These are phyloP conservation scores for Drosophila funebris DNA, from an alignment of 1,140 invertebrate genomes.

Conservation along the genomic window DNA sequence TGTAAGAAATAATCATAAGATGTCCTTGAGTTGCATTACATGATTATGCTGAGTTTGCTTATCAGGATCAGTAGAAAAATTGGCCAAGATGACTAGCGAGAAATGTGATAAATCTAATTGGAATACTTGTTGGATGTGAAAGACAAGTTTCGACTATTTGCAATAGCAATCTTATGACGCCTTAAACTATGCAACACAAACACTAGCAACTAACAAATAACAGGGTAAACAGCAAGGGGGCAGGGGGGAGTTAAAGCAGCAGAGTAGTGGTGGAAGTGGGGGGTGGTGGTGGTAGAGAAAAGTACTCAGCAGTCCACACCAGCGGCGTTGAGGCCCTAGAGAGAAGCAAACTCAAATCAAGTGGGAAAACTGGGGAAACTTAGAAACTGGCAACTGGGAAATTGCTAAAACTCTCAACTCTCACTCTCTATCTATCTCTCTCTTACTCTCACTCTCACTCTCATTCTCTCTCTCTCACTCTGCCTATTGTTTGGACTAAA, in stretches of 20 bases:
- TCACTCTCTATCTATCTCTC: background rate
- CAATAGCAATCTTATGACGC: constrained; percentile 4
- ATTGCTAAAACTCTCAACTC: background rate
- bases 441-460: background rate
- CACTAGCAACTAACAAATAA: constrained; percentile 4
- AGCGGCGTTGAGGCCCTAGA: constrained; percentile 44
- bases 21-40: constrained; percentile 14
- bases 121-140: background rate
- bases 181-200: constrained; percentile 18
- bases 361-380: constrained; percentile 42
- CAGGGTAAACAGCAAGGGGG: background rate
- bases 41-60: constrained; percentile 12
- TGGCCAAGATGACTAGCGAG: background rate
- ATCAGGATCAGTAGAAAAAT: background rate
- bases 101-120: background rate
- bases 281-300: background rate
- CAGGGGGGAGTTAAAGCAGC: background rate
- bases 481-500: background rate
- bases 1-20: constrained; percentile 36
- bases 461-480: background rate
- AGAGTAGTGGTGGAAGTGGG: background rate
- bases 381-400: constrained; percentile 33
- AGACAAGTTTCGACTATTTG: constrained; percentile 1
- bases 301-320: constrained; percentile 57
- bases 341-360: constrained; percentile 16